A percentile compares a stretch with the other conserved stretches of the same genome.
phyloP scores from a whole-genome alignment of 2,888 invertebrate species.

The Cremastinae sp. region DNA sequence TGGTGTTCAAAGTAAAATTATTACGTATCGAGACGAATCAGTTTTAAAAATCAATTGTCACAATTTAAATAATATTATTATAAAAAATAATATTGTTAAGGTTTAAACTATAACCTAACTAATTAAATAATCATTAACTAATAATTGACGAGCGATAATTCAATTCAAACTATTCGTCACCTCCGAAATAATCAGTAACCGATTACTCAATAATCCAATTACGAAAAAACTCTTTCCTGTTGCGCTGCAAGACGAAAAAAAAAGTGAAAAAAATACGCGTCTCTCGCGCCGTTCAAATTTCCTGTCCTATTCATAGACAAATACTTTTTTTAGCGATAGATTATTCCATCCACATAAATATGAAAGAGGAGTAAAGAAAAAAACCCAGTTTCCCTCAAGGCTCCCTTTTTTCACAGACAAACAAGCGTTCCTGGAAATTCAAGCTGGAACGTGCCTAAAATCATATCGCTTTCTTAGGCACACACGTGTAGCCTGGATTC shows the following conservation, averaged over 20 bases:
- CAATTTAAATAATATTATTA: too few species aligned
- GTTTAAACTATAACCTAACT: too few species aligned
- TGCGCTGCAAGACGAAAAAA: not conserved
- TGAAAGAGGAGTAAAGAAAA: conserved; percentile 1
- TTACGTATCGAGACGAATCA: too few species aligned
- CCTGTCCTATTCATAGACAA: conserved; percentile 6
- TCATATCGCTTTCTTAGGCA: conserved; percentile 12
- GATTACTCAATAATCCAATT: too few species aligned
- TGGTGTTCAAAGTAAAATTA: too few species aligned
- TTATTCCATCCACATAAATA: conserved; percentile 1
- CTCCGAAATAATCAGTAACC: not conserved
- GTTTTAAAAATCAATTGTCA: too few species aligned
- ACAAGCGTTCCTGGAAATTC: conserved; percentile 43
- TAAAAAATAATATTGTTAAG: too few species aligned
- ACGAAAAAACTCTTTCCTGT: too few species aligned
- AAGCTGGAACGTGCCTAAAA: conserved; percentile 4
- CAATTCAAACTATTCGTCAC: too few species aligned
- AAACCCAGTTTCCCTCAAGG: conserved; percentile 16
- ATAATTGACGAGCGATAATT: not conserved
- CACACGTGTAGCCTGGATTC: conserved; percentile 44
- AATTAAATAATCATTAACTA: conserved; percentile 11
- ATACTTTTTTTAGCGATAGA: conserved; percentile 4
- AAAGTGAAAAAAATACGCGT: not conserved
- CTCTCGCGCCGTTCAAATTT: not conserved
- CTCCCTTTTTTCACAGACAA: conserved; percentile 19